Base-by-base conservation (phyloP, 2,113 vertebrate species). In the Opisthocomus hoazin region DNA sequence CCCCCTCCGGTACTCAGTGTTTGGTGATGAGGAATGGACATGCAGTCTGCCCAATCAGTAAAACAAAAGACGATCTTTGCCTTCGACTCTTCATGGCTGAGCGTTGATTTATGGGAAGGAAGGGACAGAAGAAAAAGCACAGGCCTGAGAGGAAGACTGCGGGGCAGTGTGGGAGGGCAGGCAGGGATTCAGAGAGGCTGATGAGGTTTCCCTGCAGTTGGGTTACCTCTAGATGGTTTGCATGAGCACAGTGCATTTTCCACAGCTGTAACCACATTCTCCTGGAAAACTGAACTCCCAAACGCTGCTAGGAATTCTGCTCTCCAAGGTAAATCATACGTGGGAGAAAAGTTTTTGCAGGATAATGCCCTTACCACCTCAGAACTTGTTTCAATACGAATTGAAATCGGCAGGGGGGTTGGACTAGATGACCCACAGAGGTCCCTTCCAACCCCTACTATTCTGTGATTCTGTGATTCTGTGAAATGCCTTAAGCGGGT, bases 41-140 rank as follows among this genome's bases (percentile, higher is more conserved):
- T 0, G 2, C 0, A 1, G 19, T n/a, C 29, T 16, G 71, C 17
- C 36, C 53, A 75, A 3, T 32, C 43, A 68, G 37, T 15, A 63
- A 58, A 75, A 63, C 29, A 43, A 60, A 86, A 92, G 1, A 66
- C 2, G 0, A 64, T 79, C 45, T 89, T 43, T 69, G 43, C 48
- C 19, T 69, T 76, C 45, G 30, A 5, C 11, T 15, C 13, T n/a
- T 48, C 9, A 20, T 15, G 16, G 27, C 16, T 69, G 48, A 76
- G 57, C 11, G 24, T 3, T 56, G 70, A 57, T 60, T 81, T 57
- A 24, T 21, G 12, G 27, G 34, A 84, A 21, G 22, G 30, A 79
- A 86, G 8, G 41, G 7, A 75, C 26, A 82, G 30, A 76, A 88
- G 16, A 60, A 94, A 80, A 34, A 54, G 18, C 50, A 53, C 4